Percentiles rank a stretch among this genome's conserved stretches.
phyloP scores from a whole-genome alignment of 2,888 invertebrate genomes.

The Apocheima hispidaria region DNA sequence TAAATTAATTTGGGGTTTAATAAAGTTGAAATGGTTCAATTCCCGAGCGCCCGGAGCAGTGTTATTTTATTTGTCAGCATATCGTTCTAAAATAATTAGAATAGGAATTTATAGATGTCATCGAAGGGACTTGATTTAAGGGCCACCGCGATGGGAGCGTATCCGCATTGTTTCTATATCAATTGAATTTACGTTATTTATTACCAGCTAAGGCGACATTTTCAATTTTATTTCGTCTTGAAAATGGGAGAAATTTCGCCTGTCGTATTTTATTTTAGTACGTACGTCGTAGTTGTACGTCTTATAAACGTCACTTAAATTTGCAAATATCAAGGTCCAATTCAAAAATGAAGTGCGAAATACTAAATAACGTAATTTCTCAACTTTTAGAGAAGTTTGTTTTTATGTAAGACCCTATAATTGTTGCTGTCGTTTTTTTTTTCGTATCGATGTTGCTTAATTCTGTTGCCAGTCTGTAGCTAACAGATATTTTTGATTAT shows the following conservation, averaged over 20 bases:
- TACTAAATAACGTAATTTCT: too few species aligned
- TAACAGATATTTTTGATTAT: background rate
- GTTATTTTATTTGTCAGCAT: conserved; percentile 78
- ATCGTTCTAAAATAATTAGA: conserved; percentile 79
- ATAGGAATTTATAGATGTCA: conserved; percentile 81
- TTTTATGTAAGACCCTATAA: too few species aligned
- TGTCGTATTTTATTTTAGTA: background rate
- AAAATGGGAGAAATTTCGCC: background rate
- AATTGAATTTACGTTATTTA: conserved; percentile 44
- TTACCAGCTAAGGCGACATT: background rate
- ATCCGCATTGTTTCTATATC: conserved; percentile 67
- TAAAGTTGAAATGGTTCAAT: conserved; percentile 72
- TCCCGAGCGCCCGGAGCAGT: conserved; percentile 65
- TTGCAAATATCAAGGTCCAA: too few species aligned
- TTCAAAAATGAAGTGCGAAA: too few species aligned
- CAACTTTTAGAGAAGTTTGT: too few species aligned
- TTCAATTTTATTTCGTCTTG: background rate
- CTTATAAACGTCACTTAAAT: too few species aligned
- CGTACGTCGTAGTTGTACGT: background rate
- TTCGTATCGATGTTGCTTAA: too few species aligned
- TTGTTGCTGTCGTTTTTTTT: too few species aligned
- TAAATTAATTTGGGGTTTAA: conserved; percentile 70
- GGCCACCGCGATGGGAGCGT: conserved; percentile 47
- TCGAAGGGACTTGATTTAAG: conserved; percentile 71
- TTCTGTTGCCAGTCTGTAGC: background rate